These are phyloP conservation scores for Cantharis rustica DNA, from an alignment of 2,888 invertebrate genomes.

Conservation along the genomic window DNA sequence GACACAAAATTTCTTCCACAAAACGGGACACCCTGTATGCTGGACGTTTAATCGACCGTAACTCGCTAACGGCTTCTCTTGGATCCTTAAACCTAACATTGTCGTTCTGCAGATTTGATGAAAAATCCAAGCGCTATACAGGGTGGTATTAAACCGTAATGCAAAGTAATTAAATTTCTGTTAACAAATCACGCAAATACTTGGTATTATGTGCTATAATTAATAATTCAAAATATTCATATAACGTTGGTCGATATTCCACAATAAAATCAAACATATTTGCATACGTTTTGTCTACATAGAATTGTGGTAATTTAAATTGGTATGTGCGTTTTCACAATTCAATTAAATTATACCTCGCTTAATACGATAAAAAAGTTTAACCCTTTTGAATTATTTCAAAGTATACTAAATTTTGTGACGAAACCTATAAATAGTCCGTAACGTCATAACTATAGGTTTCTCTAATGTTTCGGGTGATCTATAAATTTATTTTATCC, in stretches of 20 bases:
- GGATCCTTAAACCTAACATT: not conserved
- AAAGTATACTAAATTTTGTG: not conserved
- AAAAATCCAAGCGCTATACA: not conserved
- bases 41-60: not conserved
- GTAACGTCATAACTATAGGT: conserved; percentile 7
- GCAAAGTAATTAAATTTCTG: not conserved
- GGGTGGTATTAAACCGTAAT: not conserved
- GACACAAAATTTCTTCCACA: not conserved
- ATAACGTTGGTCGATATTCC: not conserved
- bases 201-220: not conserved
- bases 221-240: not conserved
- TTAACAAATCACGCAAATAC: not conserved
- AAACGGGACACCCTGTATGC: not conserved
- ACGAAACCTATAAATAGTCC: not conserved
- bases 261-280: not conserved
- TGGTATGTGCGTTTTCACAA: not conserved
- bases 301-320: not conserved
- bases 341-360: not conserved
- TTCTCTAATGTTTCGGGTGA: conserved; percentile 26
- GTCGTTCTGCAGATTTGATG: not conserved
- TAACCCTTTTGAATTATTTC: not conserved
- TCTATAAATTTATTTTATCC: conserved; percentile 49
- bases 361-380: not conserved
- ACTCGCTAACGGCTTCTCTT: not conserved
- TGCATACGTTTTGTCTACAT: not conserved